Conservation (phyloP, 2,797 vertebrate genomes). For the Decapterus maruadsi region DNA sequence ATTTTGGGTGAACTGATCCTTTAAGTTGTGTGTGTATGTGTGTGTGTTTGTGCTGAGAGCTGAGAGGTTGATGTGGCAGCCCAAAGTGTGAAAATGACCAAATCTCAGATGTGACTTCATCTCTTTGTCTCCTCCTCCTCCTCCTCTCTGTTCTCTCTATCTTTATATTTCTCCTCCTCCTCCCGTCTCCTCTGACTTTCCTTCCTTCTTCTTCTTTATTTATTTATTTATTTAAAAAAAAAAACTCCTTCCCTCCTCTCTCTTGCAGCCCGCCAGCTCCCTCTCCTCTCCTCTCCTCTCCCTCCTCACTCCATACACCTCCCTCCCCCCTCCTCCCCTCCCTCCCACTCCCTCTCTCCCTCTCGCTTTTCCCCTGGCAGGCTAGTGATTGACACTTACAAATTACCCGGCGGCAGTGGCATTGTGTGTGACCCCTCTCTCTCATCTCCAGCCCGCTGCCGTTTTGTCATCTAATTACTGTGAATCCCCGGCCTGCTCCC, state of each 20-base stretch:
- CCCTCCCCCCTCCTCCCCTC: conserved; percentile 10
- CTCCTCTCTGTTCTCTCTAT: conserved; percentile 24
- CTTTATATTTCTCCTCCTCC: conserved; percentile 45
- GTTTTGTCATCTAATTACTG: conserved; percentile 99
- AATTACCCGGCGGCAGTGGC: conserved; percentile 98
- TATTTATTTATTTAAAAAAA: too few species aligned
- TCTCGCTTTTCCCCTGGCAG: conserved; percentile 89
- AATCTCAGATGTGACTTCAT: conserved; percentile 9
- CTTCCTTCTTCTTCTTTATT: conserved; percentile 12
- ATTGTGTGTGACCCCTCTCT: conserved; percentile 98
- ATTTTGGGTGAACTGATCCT: not conserved
- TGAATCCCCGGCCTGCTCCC: conserved; percentile 98
- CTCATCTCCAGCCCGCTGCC: conserved; percentile 98
- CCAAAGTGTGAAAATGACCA: not conserved
- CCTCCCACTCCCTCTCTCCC: conserved; percentile 49
- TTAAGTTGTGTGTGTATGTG: not conserved
- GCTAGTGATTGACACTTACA: conserved; percentile 99
- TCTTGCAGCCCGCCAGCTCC: conserved; percentile 44
- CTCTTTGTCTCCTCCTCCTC: conserved; percentile 34
- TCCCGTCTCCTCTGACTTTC: conserved; percentile 47
- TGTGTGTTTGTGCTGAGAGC: not conserved
- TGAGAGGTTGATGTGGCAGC: not conserved
- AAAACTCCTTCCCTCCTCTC: conserved; percentile 36
- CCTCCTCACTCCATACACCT: conserved; percentile 30
- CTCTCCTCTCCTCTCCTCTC: conserved; percentile 26